These are phyloP conservation scores for Pseudorhombus dupliciocellatus DNA, from an alignment of 2,113 vertebrate species.

Conservation along the genomic window DNA sequence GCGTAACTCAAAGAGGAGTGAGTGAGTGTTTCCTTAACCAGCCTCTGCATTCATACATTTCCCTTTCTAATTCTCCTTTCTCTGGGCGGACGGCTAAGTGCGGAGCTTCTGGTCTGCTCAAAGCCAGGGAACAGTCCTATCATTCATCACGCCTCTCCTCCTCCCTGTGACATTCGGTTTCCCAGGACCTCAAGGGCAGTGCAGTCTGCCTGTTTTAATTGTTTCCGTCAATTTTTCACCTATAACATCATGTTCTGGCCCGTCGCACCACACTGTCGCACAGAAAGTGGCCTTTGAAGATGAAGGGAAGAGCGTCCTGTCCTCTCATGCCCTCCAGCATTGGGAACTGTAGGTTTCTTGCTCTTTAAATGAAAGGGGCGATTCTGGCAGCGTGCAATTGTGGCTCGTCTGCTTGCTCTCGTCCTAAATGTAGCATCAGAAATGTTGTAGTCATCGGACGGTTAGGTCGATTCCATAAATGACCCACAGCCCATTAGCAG, in stretches of 20 bases:
- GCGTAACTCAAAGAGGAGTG: neutral
- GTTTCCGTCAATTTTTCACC: slow-evolving; percentile 22
- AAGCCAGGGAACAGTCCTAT: neutral
- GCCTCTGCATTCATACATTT: neutral
- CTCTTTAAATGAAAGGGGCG: neutral
- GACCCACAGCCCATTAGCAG: neutral
- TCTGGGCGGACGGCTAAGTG: neutral
- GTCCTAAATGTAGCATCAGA: slow-evolving; percentile 26
- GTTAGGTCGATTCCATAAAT: slow-evolving; percentile 10
- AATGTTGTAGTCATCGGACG: slow-evolving; percentile 8
- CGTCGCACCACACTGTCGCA: slow-evolving; percentile 8
- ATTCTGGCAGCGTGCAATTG: slow-evolving; percentile 43
- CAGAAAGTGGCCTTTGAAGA: neutral
- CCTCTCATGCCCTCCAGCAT: slow-evolving; percentile 20
- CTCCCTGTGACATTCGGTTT: slow-evolving; percentile 12
- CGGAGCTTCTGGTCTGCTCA: neutral
- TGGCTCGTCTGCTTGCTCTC: slow-evolving; percentile 30
- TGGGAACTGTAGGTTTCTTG: slow-evolving; percentile 7
- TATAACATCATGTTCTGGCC: slow-evolving; percentile 25
- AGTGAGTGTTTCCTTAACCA: neutral
- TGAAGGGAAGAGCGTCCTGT: slow-evolving; percentile 5
- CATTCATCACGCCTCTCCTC: slow-evolving; percentile 16
- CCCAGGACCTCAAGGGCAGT: slow-evolving; percentile 11
- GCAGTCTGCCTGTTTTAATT: slow-evolving; percentile 13
- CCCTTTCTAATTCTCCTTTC: slow-evolving; percentile 5